Evolutionary conservation across 2,888 invertebrate species (phyloP).

Genomic region (Gisinianus flammeolus): DNA sequence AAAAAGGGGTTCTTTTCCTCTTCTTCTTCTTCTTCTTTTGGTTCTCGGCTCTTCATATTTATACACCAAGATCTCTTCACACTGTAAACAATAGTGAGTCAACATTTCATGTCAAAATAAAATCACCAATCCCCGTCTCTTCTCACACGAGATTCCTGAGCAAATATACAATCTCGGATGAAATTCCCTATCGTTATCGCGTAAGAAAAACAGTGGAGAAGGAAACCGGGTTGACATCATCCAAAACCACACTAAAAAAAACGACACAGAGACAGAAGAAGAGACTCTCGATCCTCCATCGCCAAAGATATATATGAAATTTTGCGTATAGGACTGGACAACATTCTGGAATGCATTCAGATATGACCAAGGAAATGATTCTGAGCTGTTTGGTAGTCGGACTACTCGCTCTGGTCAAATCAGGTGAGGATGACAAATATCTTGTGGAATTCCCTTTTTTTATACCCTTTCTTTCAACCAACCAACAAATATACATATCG

Average conservation of each 20-base stretch:
- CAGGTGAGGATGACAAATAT: constrained; percentile 22
- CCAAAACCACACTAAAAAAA: no score
- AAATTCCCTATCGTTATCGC: no score
- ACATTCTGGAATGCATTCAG: background rate
- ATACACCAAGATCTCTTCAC: background rate
- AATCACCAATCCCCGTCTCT: no score
- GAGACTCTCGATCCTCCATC: background rate
- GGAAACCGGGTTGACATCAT: no score
- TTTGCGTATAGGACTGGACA: background rate
- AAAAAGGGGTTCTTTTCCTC: background rate
- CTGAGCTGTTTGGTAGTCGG: constrained; percentile 21
- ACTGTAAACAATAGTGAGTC: no score
- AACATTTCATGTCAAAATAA: background rate
- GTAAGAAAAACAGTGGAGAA: background rate
- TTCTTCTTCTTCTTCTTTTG: background rate
- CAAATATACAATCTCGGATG: no score
- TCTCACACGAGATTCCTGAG: no score
- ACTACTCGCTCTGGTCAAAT: constrained; percentile 32
- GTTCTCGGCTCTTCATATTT: background rate
- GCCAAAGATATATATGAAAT: background rate
- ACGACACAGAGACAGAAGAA: background rate
- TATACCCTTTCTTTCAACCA: background rate
- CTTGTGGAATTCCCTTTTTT: background rate
- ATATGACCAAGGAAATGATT: constrained; percentile 31
- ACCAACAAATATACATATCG: no score